These are phyloP conservation scores for Mirza zaza DNA, from an alignment of 2,113 vertebrate genomes.

Conservation along the genomic window DNA sequence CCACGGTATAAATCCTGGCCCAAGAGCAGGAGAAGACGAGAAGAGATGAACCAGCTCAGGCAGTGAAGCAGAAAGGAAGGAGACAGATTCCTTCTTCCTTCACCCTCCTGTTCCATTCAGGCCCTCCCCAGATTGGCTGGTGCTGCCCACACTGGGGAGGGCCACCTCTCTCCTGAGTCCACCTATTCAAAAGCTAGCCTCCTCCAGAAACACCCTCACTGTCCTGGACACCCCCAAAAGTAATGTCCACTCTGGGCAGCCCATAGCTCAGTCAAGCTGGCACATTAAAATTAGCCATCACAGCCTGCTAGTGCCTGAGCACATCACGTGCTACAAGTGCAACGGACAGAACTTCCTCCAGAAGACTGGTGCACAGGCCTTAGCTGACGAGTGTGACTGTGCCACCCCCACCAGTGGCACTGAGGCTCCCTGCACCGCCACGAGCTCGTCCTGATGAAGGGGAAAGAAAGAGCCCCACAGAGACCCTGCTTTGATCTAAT, in stretches of 20 bases:
- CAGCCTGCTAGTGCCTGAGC: rapidly evolving
- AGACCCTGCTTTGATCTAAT: neutral
- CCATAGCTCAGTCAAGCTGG: neutral
- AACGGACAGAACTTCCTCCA: too few relatives aligned
- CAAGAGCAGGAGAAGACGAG: neutral
- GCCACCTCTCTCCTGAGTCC: neutral
- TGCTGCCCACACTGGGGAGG: neutral
- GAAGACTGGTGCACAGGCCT: neutral
- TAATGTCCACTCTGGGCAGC: neutral
- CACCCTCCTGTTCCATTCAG: neutral
- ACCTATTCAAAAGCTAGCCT: neutral
- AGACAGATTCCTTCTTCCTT: neutral
- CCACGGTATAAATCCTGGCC: neutral
- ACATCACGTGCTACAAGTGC: rapidly evolving
- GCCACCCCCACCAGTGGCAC: neutral
- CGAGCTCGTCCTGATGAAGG: neutral
- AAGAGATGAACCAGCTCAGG: neutral
- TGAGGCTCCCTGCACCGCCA: neutral
- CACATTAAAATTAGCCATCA: neutral
- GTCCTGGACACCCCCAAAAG: neutral
- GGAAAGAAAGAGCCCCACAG: neutral
- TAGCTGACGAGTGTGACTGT: neutral
- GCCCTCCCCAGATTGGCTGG: neutral
- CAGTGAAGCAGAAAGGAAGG: neutral
- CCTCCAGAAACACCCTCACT: neutral